A percentile compares a stretch with the other conserved stretches of the same genome.
Conservation (phyloP, 2,797 vertebrate genomes). For the Parauchenoglanis punctatus region DNA sequence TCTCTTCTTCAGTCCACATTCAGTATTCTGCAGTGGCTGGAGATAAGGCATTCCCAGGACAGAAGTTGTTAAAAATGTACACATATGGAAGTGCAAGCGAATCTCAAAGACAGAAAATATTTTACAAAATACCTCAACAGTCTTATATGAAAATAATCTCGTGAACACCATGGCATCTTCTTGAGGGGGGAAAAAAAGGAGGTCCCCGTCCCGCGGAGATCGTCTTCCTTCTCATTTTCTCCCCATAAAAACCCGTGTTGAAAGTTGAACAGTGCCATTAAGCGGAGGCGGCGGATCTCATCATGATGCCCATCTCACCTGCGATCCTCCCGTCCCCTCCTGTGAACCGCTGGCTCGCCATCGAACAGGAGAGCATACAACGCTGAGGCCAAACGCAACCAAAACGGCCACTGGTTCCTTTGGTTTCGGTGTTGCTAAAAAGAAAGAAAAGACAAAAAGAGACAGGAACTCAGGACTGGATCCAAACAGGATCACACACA, state of each 20-base stretch:
- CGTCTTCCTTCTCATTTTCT: conserved; percentile 27
- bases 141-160: conserved; percentile 76
- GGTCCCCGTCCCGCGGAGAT: conserved; percentile 80
- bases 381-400: conserved; percentile 74
- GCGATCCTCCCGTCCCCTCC: conserved; percentile 63
- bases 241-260: conserved; percentile 67
- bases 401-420: conserved; percentile 77
- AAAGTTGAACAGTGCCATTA: conserved; percentile 76
- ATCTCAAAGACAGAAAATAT: conserved; percentile 67
- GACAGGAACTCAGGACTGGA: conserved; percentile 4
- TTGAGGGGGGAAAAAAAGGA: conserved; percentile 39
- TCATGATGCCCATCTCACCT: conserved; percentile 69
- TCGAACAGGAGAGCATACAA: conserved; percentile 75
- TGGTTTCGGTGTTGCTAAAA: conserved; percentile 81
- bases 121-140: conserved; percentile 78
- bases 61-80: conserved; percentile 70
- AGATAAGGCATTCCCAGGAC: conserved; percentile 79
- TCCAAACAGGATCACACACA: background rate
- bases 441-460: conserved; percentile 50
- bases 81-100: conserved; percentile 77
- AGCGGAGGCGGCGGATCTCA: conserved; percentile 58
- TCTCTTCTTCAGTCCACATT: conserved; percentile 59
- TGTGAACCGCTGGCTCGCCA: conserved; percentile 65
- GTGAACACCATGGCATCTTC: conserved; percentile 78
- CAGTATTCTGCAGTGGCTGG: conserved; percentile 63